Evolutionary conservation across 2,888 invertebrate species (phyloP).

Genomic region (Idaea aversata): DNA sequence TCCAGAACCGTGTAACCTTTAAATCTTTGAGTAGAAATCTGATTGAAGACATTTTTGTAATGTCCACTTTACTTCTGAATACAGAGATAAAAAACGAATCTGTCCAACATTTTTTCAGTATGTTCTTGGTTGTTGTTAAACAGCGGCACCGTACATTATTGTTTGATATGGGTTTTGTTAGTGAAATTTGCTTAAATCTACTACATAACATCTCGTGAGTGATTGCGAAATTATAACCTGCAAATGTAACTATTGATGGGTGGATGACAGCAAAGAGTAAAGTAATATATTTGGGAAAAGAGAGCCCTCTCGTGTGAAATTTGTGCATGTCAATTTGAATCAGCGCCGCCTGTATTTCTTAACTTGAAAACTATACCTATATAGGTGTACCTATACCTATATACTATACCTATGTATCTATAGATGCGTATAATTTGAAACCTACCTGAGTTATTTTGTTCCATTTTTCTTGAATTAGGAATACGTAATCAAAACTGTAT

Average conservation of each 20-base stretch:
- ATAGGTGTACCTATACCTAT: too few relatives aligned
- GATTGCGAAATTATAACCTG: constrained; percentile 65
- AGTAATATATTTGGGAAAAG: too few relatives aligned
- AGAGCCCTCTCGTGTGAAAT: too few relatives aligned
- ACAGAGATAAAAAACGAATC: constrained; percentile 35
- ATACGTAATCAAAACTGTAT: too few relatives aligned
- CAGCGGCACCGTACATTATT: constrained; percentile 38
- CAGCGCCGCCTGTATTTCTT: too few relatives aligned
- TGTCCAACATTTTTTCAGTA: constrained; percentile 45
- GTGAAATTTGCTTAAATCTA: constrained; percentile 50
- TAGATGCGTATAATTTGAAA: too few relatives aligned
- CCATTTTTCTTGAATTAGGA: too few relatives aligned
- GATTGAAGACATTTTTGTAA: constrained; percentile 50
- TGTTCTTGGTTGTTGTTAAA: constrained; percentile 35
- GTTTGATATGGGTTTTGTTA: constrained; percentile 36
- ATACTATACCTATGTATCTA: too few relatives aligned
- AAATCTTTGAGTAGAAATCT: constrained; percentile 58
- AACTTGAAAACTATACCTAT: too few relatives aligned
- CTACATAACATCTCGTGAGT: constrained; percentile 56
- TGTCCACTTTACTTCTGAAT: constrained; percentile 29
- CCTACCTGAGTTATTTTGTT: too few relatives aligned
- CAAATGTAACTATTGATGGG: constrained; percentile 28
- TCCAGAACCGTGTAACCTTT: constrained; percentile 55
- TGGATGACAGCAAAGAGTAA: constrained; percentile 13
- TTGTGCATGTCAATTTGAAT: too few relatives aligned